These are phyloP conservation scores for Antitype chi DNA, from an alignment of 2,888 invertebrate genomes.

Conservation along the genomic window DNA sequence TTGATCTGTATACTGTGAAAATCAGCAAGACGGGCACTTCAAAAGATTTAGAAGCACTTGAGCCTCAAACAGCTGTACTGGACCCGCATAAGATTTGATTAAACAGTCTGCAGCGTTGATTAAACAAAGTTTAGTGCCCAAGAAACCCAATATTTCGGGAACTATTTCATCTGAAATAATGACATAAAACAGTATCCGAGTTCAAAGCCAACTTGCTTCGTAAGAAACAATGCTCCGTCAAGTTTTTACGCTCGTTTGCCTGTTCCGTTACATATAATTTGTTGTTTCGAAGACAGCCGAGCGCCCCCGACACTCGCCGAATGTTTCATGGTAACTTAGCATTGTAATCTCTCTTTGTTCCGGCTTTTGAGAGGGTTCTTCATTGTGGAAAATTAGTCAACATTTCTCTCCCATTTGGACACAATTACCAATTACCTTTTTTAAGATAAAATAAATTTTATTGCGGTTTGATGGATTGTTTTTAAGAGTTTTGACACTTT, in stretches of 20 bases:
- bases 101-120: slow-evolving; percentile 55
- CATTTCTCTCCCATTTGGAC: slow-evolving; percentile 62
- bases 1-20: slow-evolving; percentile 47
- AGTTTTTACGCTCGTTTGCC: slow-evolving; percentile 48
- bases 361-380: slow-evolving; percentile 64
- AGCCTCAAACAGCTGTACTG: slow-evolving; percentile 44
- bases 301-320: slow-evolving; percentile 42
- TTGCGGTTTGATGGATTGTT: slow-evolving; percentile 58
- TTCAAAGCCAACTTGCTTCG: slow-evolving; percentile 59
- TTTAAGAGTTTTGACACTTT: slow-evolving; percentile 28
- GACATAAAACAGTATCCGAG: slow-evolving; percentile 56
- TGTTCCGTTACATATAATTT: slow-evolving; percentile 56
- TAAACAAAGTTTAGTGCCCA: slow-evolving; percentile 52
- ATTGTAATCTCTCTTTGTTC: slow-evolving; percentile 68
- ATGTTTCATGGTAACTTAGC: slow-evolving; percentile 53
- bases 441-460: slow-evolving; percentile 56
- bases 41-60: slow-evolving; percentile 46
- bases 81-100: slow-evolving; percentile 60
- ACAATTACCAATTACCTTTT: slow-evolving; percentile 67
- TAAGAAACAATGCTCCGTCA: slow-evolving; percentile 50
- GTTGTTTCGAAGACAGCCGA: slow-evolving; percentile 45
- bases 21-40: slow-evolving; percentile 49
- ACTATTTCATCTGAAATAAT: slow-evolving; percentile 56
- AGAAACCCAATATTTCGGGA: slow-evolving; percentile 52
- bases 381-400: slow-evolving; percentile 67